Evolutionary conservation across 2,888 invertebrate genomes (phyloP), one percentile per base, ranked within the genome.

Genomic region (Trachelus stipa): DNA sequence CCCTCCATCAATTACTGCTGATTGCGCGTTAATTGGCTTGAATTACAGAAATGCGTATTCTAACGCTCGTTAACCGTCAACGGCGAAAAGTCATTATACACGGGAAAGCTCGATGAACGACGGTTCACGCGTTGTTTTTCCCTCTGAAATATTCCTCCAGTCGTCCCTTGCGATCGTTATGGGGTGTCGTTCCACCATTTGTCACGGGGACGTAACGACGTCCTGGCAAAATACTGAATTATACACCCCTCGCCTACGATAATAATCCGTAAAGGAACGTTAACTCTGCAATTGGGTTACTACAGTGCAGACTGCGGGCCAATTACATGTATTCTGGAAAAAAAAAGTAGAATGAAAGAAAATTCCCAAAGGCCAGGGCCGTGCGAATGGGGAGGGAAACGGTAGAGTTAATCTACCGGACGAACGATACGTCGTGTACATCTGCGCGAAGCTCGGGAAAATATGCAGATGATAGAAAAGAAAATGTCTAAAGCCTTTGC

Each of bases 21-120:
- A 85, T 83, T 81, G 76, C 78, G 79, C 83, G 85, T 85, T 86
- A 87, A 88, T 88, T 87, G 85, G 84, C 83, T 86, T 79, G 81
- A 85, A 86, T 85, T 86, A 84, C 85, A 84, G 87, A 87, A 87
- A 87, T 81, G 82, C 83, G 83, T 80, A 83, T 79, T 77, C 79
- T 78, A 73, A 82, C 77, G 79, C 80, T 85, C 84, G 82, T 83
- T 81, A 83, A 82, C 78, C 77, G 81, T 81, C 74, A 40, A 77
- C 78, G 79, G 79, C 77, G 82, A 77, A 79, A 79, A 81, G 81
- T 83, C 79, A 83, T 84, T 77, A 76, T 69, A 68, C 35, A 73
- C 69, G 56, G 40, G 68, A 23, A 56, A 56, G 15, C 56, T 56
- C 56, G 56, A 56, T 56, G 56, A 56, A 56, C 23, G 56, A 9